Conservation (phyloP, 2,797 vertebrate species). For the Cirrhinus mrigala region DNA sequence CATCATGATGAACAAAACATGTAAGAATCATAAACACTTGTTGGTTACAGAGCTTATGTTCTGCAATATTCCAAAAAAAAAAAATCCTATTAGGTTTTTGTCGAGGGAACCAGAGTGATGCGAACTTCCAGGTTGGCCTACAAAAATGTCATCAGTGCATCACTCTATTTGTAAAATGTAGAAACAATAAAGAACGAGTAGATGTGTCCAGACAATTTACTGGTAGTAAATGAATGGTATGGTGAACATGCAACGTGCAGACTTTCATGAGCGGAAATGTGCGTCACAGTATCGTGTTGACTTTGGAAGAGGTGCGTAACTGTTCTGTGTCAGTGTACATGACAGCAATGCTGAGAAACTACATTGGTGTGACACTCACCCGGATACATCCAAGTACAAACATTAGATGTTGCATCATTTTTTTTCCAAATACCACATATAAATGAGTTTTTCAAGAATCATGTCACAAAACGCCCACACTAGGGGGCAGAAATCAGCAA, state of each 20-base stretch:
- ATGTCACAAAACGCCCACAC: neutral
- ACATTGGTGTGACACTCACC: neutral
- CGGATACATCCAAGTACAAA: neutral
- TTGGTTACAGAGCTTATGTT: neutral
- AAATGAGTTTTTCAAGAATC: neutral
- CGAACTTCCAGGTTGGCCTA: neutral
- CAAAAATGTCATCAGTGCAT: neutral
- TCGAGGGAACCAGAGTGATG: neutral
- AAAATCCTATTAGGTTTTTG: neutral
- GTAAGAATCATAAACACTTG: neutral
- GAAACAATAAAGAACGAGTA: neutral
- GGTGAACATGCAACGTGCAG: neutral
- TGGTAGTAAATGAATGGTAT: neutral
- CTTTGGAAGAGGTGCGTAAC: neutral
- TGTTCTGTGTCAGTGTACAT: neutral
- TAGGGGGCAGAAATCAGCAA: slow-evolving; percentile 24
- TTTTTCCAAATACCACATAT: neutral
- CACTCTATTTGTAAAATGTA: neutral
- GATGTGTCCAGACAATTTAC: neutral
- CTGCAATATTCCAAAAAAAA: neutral
- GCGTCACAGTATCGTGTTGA: no score
- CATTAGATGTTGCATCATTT: neutral
- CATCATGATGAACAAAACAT: neutral
- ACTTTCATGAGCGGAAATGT: neutral
- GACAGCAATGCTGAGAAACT: slow-evolving; percentile 31